Evolutionary conservation across 2,888 invertebrate species (phyloP).

Genomic region (Siphlonurus alternatus): DNA sequence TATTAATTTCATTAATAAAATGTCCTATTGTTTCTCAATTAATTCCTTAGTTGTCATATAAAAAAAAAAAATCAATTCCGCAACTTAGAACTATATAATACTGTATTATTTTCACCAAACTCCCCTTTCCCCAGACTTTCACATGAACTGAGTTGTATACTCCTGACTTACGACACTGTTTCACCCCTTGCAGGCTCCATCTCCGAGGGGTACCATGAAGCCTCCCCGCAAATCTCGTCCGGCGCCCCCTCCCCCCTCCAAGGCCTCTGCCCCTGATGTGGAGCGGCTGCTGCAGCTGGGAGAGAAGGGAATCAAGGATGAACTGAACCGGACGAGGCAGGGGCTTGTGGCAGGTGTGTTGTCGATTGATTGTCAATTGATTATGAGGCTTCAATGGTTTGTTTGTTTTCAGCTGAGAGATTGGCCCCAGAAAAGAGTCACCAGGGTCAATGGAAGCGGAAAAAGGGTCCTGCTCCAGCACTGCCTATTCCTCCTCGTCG

Average conservation of each 20-base stretch:
- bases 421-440: slow-evolving; percentile 37
- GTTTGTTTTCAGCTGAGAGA: neutral
- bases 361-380: too few relatives aligned
- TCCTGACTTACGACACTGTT: slow-evolving; percentile 11
- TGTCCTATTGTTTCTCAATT: too few relatives aligned
- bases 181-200: slow-evolving; percentile 13
- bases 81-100: neutral
- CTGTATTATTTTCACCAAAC: too few relatives aligned
- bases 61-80: neutral
- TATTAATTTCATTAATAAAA: too few relatives aligned
- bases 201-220: slow-evolving; percentile 15
- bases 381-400: too few relatives aligned
- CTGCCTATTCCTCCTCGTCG: slow-evolving; percentile 49
- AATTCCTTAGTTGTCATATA: too few relatives aligned
- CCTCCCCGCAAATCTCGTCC: slow-evolving; percentile 19
- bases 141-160: neutral
- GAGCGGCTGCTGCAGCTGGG: slow-evolving; percentile 26
- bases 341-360: slow-evolving; percentile 18
- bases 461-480: slow-evolving; percentile 69
- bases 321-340: slow-evolving; percentile 36
- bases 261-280: neutral
- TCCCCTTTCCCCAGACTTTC: neutral
- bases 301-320: slow-evolving; percentile 39
- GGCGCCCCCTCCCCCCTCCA: slow-evolving; percentile 24
- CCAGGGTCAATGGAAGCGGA: slow-evolving; percentile 51